Conservation (phyloP, 2,113 vertebrate genomes). For the Lonchura striata region DNA sequence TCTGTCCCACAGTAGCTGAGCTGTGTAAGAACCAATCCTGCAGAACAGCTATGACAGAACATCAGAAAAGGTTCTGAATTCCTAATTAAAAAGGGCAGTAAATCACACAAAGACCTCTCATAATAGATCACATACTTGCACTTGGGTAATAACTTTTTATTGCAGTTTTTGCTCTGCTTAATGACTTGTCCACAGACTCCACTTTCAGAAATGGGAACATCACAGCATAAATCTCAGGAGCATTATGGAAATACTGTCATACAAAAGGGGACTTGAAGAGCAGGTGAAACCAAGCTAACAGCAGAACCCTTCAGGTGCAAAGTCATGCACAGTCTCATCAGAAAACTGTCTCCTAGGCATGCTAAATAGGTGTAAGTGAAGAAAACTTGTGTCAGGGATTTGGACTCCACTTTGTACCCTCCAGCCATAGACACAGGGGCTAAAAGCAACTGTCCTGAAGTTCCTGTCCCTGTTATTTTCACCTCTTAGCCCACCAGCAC, state of each 20-base stretch:
- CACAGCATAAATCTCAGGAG: not conserved
- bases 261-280: not conserved
- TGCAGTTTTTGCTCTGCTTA: conserved; percentile 22
- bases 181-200: conserved; percentile 4
- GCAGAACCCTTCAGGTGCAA: not conserved
- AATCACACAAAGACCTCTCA: not conserved
- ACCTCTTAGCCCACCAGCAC: not conserved
- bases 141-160: not conserved
- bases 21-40: not conserved
- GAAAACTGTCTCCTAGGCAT: not conserved
- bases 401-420: not conserved
- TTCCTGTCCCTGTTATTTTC: not conserved
- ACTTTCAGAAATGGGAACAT: not conserved
- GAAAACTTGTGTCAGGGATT: not conserved
- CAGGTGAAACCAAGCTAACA: not conserved
- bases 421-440: not conserved
- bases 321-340: not conserved
- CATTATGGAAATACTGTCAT: not conserved
- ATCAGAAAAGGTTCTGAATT: not conserved
- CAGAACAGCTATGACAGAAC: not conserved
- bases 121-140: not conserved
- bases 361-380: not conserved
- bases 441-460: not conserved
- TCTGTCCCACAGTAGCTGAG: not conserved
- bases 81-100: conserved; percentile 9